Evolutionary conservation across 2,113 vertebrate species (phyloP), one percentile per base, ranked within the genome.

Genomic region (Pluvialis apricaria): DNA sequence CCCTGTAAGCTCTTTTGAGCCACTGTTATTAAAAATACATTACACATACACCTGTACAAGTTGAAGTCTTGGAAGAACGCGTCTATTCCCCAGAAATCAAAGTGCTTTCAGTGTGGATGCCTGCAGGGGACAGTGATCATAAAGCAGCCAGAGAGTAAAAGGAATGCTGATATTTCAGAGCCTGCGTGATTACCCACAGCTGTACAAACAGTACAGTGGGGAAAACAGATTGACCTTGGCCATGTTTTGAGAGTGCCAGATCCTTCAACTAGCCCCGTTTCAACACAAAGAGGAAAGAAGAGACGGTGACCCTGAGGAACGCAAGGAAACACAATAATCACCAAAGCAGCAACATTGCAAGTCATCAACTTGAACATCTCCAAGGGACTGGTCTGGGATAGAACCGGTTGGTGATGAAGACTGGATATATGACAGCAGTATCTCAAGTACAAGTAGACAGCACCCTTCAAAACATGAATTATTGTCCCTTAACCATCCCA

Each of bases 171-270:
- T 92, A 91, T 96, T 95, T 96, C 96, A 95, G 96, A 90, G 92
- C 54, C 91, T 91, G 96, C 11, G 0, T 96, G 96, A 96, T 95
- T 95, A 90, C 92, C 94, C 93, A 77, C 96, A 96, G 96, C 96
- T 97, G 96, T 96, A 96, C 94, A 96, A 97, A 97, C 85, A 97
- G 87, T 88, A 77, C 93, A 86, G 90, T 42, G 73, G 85, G 95
- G 93, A 96, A 97, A 95, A 97, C 93, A 96, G 78, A 94, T 70
- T 92, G 96, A 97, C 93, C 96, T 96, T 96, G 96, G 93, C 96
- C 90, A 66, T 94, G 90, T 96, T 95, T 96, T 94, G 82, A 95
- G 90, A 96, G 94, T 94, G 92, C 87, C 90, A 94, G 96, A 97
- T 94, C 87, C 94, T 93, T 95, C 76, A 90, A 77, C 66, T 73